These are phyloP conservation scores for Bufo bufo DNA, from an alignment of 2,113 vertebrate genomes.

Conservation along the genomic window DNA sequence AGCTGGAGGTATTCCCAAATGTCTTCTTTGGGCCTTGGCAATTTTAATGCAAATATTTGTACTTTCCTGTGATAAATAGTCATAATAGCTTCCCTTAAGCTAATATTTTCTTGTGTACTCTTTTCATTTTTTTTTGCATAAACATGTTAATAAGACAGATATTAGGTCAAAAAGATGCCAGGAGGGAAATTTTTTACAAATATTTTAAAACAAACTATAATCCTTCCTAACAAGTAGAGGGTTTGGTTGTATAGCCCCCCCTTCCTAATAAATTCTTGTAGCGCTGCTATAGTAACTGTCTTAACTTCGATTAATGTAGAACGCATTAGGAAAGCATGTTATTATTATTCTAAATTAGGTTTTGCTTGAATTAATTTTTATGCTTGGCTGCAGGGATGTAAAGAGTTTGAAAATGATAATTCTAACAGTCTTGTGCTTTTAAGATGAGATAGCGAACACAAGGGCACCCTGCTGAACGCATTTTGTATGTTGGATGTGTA, in stretches of 20 bases:
- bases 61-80: conserved; percentile 64
- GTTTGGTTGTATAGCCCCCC: conserved; percentile 22
- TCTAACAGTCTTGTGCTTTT: conserved; percentile 62
- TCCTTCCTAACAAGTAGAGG: conserved; percentile 45
- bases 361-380: conserved; percentile 73
- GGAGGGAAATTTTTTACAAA: background rate
- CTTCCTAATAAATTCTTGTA: conserved; percentile 67
- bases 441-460: conserved; percentile 62
- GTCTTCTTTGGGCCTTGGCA: conserved; percentile 50
- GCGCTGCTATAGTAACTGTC: conserved; percentile 69
- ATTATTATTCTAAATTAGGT: conserved; percentile 77
- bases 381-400: conserved; percentile 67
- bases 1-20: background rate
- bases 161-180: conserved; percentile 62
- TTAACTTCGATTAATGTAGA: conserved; percentile 66
- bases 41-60: conserved; percentile 61
- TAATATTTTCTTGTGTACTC: conserved; percentile 61
- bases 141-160: conserved; percentile 59
- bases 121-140: conserved; percentile 49
- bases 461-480: conserved; percentile 46
- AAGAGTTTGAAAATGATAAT: conserved; percentile 69
- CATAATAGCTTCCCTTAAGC: conserved; percentile 63
- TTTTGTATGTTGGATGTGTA: conserved; percentile 59
- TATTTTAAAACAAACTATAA: conserved; percentile 64
- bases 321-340: conserved; percentile 69